A percentile compares a stretch with the other conserved stretches of the same genome.
These are phyloP conservation scores for Pyrrhia umbra DNA, from an alignment of 2,888 invertebrate species.

Conservation along the genomic window DNA sequence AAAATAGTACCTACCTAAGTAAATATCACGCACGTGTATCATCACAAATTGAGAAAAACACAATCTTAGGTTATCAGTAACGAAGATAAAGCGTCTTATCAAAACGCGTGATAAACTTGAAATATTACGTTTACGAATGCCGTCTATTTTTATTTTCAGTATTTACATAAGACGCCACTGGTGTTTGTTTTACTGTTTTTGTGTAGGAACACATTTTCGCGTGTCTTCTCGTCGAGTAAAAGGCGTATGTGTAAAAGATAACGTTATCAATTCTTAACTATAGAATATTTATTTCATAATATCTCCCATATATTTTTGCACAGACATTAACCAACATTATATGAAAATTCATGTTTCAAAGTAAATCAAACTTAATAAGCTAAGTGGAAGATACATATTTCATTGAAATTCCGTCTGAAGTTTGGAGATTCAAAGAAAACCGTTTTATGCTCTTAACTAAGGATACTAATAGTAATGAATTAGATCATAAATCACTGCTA, in stretches of 20 bases:
- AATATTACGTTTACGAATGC: conserved; percentile 47
- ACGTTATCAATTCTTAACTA: background rate
- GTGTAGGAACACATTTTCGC: conserved; percentile 27
- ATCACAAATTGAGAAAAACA: background rate
- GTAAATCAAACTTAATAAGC: too few species aligned
- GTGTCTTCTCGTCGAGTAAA: conserved; percentile 18
- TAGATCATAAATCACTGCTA: too few species aligned
- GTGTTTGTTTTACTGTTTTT: conserved; percentile 44
- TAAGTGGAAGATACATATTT: too few species aligned
- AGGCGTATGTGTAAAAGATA: conserved; percentile 6
- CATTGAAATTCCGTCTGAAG: too few species aligned
- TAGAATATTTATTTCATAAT: background rate
- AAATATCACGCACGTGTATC: background rate
- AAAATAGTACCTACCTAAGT: conserved; percentile 18
- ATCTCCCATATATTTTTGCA: background rate
- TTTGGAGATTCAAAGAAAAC: too few species aligned
- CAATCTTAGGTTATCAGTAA: conserved; percentile 39
- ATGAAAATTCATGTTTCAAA: background rate
- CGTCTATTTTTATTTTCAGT: conserved; percentile 55
- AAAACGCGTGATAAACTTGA: conserved; percentile 57
- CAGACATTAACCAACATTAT: too few species aligned
- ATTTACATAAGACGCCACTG: conserved; percentile 40
- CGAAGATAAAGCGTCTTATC: conserved; percentile 56
- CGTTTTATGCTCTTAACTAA: too few species aligned
- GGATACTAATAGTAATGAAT: too few species aligned